Evolutionary conservation across 1,140 invertebrate species (phyloP).

Genomic region (Nephotettix cincticeps): DNA sequence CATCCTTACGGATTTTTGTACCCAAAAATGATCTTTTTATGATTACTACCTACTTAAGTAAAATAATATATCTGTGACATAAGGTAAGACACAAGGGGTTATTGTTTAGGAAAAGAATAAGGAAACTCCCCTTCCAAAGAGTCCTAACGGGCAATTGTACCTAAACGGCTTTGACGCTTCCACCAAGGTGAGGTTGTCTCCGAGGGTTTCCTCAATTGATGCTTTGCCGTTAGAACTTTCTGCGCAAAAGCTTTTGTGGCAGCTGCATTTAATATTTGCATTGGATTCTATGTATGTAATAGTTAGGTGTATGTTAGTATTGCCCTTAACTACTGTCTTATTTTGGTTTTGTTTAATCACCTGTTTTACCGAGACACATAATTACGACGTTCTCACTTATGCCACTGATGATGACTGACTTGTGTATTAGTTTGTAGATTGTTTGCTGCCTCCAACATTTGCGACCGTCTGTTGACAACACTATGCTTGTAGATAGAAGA

Average conservation of each 20-base stretch:
- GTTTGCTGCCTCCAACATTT: neutral
- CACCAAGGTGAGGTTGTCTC: constrained; percentile 1
- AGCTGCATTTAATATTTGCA: constrained; percentile 22
- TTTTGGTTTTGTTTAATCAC: constrained; percentile 1
- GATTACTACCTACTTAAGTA: too few species aligned
- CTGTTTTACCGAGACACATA: neutral
- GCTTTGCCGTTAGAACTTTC: constrained; percentile 16
- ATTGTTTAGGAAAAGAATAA: constrained; percentile 21
- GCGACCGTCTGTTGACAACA: neutral
- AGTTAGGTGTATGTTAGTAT: constrained; percentile 4
- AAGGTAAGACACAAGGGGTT: constrained; percentile 10
- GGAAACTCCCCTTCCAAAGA: neutral
- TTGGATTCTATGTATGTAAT: constrained; percentile 45
- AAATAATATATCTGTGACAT: too few species aligned
- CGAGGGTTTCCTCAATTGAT: neutral
- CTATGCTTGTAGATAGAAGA: neutral
- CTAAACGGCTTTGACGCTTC: constrained; percentile 10
- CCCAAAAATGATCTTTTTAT: too few species aligned
- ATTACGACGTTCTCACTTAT: neutral
- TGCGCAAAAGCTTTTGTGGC: constrained; percentile 23
- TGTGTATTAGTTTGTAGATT: constrained; percentile 4
- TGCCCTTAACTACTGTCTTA: constrained; percentile 2
- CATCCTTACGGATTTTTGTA: too few species aligned
- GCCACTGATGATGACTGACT: neutral
- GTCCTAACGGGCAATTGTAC: constrained; percentile 2